These are phyloP conservation scores for Drosophila erecta DNA, from an alignment of 1,140 invertebrate species.

Conservation along the genomic window DNA sequence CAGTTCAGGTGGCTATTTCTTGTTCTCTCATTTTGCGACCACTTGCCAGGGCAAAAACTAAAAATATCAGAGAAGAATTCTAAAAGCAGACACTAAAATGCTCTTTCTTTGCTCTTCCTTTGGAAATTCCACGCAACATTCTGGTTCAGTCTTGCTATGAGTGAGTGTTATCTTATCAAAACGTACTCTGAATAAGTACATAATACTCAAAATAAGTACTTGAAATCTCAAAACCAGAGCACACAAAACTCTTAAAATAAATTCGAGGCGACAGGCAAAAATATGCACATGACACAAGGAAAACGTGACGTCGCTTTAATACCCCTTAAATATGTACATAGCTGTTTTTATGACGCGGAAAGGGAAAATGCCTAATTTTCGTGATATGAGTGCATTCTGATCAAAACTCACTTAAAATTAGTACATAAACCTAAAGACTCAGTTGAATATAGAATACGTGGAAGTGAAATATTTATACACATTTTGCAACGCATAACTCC, in stretches of 20 bases:
- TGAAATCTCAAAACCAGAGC: background rate
- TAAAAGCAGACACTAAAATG: background rate
- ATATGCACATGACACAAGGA: background rate
- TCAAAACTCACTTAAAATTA: background rate
- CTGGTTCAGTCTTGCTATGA: background rate
- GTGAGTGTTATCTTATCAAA: slow-evolving; percentile 12
- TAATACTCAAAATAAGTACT: slow-evolving; percentile 7
- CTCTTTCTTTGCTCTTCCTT: background rate
- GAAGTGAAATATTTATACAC: too few relatives aligned
- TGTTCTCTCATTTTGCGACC: background rate
- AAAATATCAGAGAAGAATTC: background rate
- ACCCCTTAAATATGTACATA: background rate
- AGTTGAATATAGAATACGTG: background rate
- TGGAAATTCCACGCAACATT: background rate
- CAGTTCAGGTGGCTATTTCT: slow-evolving; percentile 4
- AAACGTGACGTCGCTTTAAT: slow-evolving; percentile 7
- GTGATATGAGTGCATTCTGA: background rate
- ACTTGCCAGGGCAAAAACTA: background rate
- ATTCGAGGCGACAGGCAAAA: background rate
- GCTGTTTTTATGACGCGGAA: background rate
- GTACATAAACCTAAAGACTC: background rate
- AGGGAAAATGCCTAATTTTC: background rate
- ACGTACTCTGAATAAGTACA: background rate
- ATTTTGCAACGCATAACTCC: background rate
- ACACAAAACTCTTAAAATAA: slow-evolving; percentile 8